phyloP scores from a whole-genome alignment of 1,140 invertebrate genomes.

The Andrena cerasifolii region DNA sequence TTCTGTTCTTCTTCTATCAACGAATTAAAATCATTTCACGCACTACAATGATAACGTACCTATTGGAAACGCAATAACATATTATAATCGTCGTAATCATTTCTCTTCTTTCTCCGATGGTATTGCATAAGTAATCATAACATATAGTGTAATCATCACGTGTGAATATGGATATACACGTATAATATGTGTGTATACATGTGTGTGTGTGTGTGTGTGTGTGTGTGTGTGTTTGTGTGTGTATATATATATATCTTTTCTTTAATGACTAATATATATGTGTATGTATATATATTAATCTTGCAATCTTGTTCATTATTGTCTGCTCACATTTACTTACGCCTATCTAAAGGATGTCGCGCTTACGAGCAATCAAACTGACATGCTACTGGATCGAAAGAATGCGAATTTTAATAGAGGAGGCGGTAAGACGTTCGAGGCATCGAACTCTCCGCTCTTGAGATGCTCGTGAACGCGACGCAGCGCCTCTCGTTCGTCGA shows the following conservation, averaged over 20 bases:
- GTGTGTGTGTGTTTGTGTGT: slow-evolving; percentile 54
- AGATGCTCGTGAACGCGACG: slow-evolving; percentile 19
- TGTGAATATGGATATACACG: slow-evolving; percentile 23
- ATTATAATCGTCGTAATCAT: background rate
- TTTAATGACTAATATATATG: slow-evolving; percentile 44
- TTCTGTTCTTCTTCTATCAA: background rate
- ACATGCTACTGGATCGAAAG: slow-evolving; percentile 9
- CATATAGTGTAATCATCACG: slow-evolving; percentile 20
- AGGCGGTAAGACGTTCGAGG: background rate
- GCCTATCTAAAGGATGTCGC: slow-evolving; percentile 68
- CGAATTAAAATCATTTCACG: slow-evolving; percentile 3
- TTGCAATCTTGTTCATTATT: slow-evolving; percentile 76
- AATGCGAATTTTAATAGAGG: too few species aligned
- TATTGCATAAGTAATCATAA: slow-evolving; percentile 30
- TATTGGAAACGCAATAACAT: slow-evolving; percentile 4
- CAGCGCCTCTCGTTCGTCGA: too few species aligned
- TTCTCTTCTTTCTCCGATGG: background rate
- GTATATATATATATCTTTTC: slow-evolving; percentile 28
- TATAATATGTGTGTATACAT: too few species aligned
- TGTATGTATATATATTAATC: slow-evolving; percentile 66
- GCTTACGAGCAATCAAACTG: slow-evolving; percentile 19
- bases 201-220: slow-evolving; percentile 56
- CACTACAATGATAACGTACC: slow-evolving; percentile 5
- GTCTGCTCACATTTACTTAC: slow-evolving; percentile 81
- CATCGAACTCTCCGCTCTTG: slow-evolving; percentile 19